Conservation (phyloP, 2,888 invertebrate genomes). For the Stictocephala bisonia region DNA sequence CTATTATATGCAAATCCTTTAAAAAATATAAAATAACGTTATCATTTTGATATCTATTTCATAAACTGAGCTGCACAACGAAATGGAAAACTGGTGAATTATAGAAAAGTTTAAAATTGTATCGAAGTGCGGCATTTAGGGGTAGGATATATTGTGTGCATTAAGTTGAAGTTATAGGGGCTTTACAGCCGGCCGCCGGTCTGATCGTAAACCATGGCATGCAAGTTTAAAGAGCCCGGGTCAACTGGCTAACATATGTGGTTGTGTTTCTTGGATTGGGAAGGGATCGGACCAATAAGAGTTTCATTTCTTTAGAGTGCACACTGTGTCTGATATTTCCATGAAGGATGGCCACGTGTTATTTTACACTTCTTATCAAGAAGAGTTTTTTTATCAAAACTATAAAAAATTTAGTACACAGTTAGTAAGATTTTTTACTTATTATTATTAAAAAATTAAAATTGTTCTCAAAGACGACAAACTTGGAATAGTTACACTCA, state of each 20-base stretch:
- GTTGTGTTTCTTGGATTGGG: conserved; percentile 20
- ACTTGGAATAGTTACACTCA: too few species aligned
- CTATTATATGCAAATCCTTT: too few species aligned
- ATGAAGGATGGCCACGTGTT: conserved; percentile 1
- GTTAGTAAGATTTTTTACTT: background rate
- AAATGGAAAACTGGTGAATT: conserved; percentile 9
- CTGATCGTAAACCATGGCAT: conserved; percentile 42
- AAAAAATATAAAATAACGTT: background rate
- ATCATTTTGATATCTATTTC: too few species aligned
- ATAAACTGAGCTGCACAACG: background rate
- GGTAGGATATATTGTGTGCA: conserved; percentile 26
- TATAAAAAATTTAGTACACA: background rate
- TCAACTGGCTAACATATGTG: conserved; percentile 9
- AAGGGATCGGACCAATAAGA: conserved; percentile 35
- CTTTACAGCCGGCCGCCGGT: background rate
- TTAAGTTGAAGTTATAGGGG: conserved; percentile 13
- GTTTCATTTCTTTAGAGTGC: conserved; percentile 47
- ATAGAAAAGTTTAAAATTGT: conserved; percentile 30
- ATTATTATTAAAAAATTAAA: background rate
- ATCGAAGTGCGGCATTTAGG: background rate
- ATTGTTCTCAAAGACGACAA: conserved; percentile 1
- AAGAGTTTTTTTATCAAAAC: background rate
- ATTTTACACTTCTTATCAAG: background rate
- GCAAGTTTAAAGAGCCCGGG: conserved; percentile 36
- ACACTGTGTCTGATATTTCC: conserved; percentile 15